Evolutionary conservation across 2,113 vertebrate genomes (phyloP).

Genomic region (Cygnus buccinator): DNA sequence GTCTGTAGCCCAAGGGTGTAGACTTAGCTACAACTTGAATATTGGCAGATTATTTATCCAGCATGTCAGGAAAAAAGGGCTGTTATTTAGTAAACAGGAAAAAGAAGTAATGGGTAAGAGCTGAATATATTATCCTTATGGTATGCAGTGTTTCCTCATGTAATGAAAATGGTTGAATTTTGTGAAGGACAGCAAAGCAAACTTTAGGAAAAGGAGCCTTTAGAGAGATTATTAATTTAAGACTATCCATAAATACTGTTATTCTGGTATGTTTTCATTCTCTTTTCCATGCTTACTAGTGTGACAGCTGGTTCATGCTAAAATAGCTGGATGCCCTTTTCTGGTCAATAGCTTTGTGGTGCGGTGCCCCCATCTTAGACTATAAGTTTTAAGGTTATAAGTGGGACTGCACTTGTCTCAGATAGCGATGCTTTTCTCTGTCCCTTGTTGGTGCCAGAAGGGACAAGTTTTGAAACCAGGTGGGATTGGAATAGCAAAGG

Average conservation of each 20-base stretch:
- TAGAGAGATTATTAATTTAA: neutral
- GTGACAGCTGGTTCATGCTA: neutral
- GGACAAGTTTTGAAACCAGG: neutral
- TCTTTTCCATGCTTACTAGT: neutral
- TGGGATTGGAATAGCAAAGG: rapidly evolving
- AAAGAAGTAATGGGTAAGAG: neutral
- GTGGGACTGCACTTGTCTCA: neutral
- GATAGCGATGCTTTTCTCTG: neutral
- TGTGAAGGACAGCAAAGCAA: neutral
- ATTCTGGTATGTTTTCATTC: neutral
- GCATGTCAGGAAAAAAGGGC: neutral
- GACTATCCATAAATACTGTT: neutral
- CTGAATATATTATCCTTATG: neutral
- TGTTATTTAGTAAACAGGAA: neutral
- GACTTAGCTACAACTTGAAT: neutral
- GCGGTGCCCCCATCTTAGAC: neutral
- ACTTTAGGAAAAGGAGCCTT: neutral
- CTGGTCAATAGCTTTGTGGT: neutral
- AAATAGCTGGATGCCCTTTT: neutral
- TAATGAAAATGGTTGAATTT: neutral
- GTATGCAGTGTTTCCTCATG: neutral
- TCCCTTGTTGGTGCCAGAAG: neutral
- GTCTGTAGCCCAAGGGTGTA: neutral
- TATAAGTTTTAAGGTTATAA: neutral
- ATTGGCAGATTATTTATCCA: conserved; percentile 4